These are phyloP conservation scores for Lanistes nyassanus DNA, from an alignment of 1,140 invertebrate species.

Conservation along the genomic window DNA sequence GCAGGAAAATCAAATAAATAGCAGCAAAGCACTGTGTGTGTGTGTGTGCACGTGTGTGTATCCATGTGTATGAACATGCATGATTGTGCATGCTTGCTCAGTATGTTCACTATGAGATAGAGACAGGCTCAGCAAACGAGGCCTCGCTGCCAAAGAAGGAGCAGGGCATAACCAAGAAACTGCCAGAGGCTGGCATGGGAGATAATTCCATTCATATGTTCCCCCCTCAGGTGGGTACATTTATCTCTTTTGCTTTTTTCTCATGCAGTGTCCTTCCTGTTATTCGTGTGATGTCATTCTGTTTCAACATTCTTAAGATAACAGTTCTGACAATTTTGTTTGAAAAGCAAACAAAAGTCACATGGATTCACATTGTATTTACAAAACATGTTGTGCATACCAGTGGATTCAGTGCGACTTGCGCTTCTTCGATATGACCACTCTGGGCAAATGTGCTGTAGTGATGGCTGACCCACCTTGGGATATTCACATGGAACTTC, in stretches of 20 bases:
- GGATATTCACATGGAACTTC: conserved; percentile 99
- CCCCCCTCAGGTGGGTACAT: conserved; percentile 52
- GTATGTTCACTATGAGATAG: conserved; percentile 95
- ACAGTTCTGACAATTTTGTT: no score
- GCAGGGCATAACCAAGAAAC: conserved; percentile 35
- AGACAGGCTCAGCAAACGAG: conserved; percentile 68
- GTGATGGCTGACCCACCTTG: conserved; percentile 86
- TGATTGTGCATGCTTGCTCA: conserved; percentile 38
- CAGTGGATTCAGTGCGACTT: conserved; percentile 98
- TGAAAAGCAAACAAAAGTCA: neutral
- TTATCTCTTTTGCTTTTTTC: neutral
- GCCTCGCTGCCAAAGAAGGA: conserved; percentile 47
- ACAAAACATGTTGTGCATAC: no score
- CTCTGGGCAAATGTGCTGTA: conserved; percentile 77
- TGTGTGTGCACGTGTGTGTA: neutral
- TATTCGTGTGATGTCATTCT: neutral
- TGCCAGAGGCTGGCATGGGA: conserved; percentile 29
- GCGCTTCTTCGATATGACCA: conserved; percentile 93
- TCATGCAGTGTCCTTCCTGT: neutral
- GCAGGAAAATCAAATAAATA: no score
- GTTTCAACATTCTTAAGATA: neutral
- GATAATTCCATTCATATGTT: conserved; percentile 59
- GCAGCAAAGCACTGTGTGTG: no score
- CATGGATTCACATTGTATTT: no score
- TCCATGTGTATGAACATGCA: neutral